These are phyloP conservation scores for Laothoe populi DNA, from an alignment of 2,888 invertebrate genomes.

Conservation along the genomic window DNA sequence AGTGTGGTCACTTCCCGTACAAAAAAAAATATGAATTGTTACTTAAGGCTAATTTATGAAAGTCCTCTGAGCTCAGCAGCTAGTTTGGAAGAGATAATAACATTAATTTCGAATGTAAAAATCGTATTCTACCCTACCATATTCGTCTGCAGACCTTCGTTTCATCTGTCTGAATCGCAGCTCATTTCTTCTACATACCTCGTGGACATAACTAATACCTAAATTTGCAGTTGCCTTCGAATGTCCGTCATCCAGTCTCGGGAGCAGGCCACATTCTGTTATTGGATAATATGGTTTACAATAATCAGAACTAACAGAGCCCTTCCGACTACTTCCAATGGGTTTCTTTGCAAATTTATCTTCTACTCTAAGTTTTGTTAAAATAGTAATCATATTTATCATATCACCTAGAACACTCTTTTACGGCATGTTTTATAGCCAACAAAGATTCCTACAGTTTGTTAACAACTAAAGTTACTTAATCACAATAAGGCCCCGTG, in stretches of 20 bases:
- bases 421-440: too few species aligned
- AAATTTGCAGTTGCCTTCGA: neutral
- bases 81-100: neutral
- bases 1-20: too few species aligned
- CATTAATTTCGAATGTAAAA: neutral
- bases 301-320: neutral
- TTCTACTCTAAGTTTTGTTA: too few species aligned
- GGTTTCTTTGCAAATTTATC: neutral
- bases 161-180: too few species aligned
- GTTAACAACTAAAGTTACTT: too few species aligned
- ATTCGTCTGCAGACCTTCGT: neutral
- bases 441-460: too few species aligned
- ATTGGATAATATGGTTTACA: conserved; percentile 16
- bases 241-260: conserved; percentile 10
- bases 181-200: neutral
- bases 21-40: too few species aligned
- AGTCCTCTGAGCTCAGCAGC: too few species aligned
- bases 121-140: neutral
- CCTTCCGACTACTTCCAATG: neutral
- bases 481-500: too few species aligned
- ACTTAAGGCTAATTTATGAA: too few species aligned
- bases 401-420: too few species aligned
- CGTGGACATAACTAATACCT: neutral
- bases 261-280: neutral
- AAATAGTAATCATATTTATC: too few species aligned